Base-by-base conservation (phyloP, 2,888 invertebrate genomes). In the Caenorhabditis sp. region DNA sequence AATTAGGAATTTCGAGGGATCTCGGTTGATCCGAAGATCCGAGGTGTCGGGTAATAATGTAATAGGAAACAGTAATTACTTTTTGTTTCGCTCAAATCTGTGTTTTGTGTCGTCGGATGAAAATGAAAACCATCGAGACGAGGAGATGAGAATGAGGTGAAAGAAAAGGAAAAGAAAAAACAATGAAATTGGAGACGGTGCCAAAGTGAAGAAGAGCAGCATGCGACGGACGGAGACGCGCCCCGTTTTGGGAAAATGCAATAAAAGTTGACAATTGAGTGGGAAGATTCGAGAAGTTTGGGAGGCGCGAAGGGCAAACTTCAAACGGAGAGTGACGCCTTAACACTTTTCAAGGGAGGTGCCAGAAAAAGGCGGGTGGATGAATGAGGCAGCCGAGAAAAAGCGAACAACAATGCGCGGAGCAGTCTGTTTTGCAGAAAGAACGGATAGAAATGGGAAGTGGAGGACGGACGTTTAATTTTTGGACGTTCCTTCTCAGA, bases 151-250 rank as follows among this genome's bases (percentile, higher is more conserved):
- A 62, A 50, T 17, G 48, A 43, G 48, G 37, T 26, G 30, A 35
- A 20, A 22, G 17, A 20, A 41, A 17, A 20, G 35, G 17, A 20
- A 41, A 17, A 41, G 41, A 41, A 41, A 20, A 41, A 41, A 41
- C 35, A 45, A 53, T 39, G 48, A 58, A 61, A 45, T 45, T 17
- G 58, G 61, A 61, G 53, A 66, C 30, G 52, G 56, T 52, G 56
- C 26, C 15, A 32, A 26, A 65, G 24, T n/a, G 24, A 45, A n/a
- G 45, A 24, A 45, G 15, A 30, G 45, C 11, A 32, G 53, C 37
- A n/a, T 7, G 52, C n/a, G n/a, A n/a, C n/a, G 9, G 35, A 52
- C 13, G 2, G 9, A 22, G 26, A 46, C 26, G 24, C n/a, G 15
- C 13, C 13, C 27, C 32, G 24, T 39, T 26, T 20, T 20, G 17